Base-by-base conservation (phyloP, 2,888 invertebrate genomes). In the Peribatodes rhomboidaria region DNA sequence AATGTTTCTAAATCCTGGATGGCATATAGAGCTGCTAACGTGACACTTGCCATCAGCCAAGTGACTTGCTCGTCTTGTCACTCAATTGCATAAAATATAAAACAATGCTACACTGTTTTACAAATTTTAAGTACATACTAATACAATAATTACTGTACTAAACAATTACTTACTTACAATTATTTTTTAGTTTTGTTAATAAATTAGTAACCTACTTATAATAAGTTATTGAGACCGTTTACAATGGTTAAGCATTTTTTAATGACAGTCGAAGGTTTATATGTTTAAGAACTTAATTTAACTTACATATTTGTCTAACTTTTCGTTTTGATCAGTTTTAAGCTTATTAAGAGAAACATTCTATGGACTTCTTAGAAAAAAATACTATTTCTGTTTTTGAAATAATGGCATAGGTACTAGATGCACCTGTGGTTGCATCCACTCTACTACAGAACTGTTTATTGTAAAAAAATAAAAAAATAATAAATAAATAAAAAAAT, bases 91-190 rank as follows among this genome's bases (percentile, higher is more conserved):
- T n/a, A n/a, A n/a, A n/a, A n/a, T n/a, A n/a, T n/a, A n/a, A n/a
- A n/a, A n/a, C n/a, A n/a, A n/a, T n/a, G n/a, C n/a, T n/a, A n/a
- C n/a, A n/a, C n/a, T n/a, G n/a, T n/a, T n/a, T n/a, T n/a, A n/a
- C n/a, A n/a, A n/a, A n/a, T n/a, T n/a, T n/a, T n/a, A n/a, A 49
- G 46, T 54, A 46, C 65, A 54, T 67, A 71, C 59, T 56, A 42
- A 41, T 58, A 27, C 6, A 27, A 4, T 27, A 4, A 27, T 27
- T 27, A 27, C 27, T 27, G 27, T 27, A 6, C 3, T 27, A 27
- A 4, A 27, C 27, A 4, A 44, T n/a, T 8, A 2, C 1, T 14
- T 49, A 33, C 6, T 4, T 16, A 14, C 10, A 42, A 49, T 42
- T 37, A 20, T 9, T 37, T 55, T 14, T 44, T 33, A 37, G 39